phyloP scores from a whole-genome alignment of 1,140 invertebrate genomes.

The Musca vetustissima region DNA sequence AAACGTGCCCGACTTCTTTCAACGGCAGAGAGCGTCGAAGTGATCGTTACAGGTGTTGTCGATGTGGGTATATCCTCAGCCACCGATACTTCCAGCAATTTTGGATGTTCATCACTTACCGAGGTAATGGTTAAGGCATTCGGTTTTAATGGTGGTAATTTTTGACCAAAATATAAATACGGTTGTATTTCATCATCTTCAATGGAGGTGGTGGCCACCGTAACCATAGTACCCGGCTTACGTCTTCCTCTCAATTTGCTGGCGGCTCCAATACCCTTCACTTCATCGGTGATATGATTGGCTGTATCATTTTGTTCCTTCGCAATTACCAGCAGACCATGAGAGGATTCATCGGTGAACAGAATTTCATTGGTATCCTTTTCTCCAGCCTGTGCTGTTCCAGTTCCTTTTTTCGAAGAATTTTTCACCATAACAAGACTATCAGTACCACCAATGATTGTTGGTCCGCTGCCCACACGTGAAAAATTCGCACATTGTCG shows the following conservation, averaged over 20 bases:
- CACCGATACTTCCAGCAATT: constrained; percentile 47
- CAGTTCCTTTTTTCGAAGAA: constrained; percentile 10
- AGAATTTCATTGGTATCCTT: constrained; percentile 52
- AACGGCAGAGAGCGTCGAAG: constrained; percentile 35
- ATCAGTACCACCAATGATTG: neutral
- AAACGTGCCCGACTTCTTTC: constrained; percentile 47
- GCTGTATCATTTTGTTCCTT: constrained; percentile 50
- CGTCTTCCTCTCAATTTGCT: constrained; percentile 28
- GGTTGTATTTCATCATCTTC: constrained; percentile 66
- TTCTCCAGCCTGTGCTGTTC: constrained; percentile 29
- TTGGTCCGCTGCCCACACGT: constrained; percentile 33
- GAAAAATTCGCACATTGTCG: constrained; percentile 49
- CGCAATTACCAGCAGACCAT: constrained; percentile 49
- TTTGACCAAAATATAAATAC: constrained; percentile 71
- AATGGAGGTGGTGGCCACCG: constrained; percentile 30
- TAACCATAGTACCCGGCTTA: constrained; percentile 32
- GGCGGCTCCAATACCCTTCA: constrained; percentile 27
- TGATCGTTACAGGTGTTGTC: neutral
- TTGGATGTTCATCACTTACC: constrained; percentile 54
- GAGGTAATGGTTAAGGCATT: constrained; percentile 57
- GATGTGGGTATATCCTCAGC: constrained; percentile 35
- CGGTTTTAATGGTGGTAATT: constrained; percentile 62
- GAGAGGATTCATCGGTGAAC: constrained; percentile 52
- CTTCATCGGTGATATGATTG: constrained; percentile 46
- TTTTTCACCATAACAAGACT: constrained; percentile 6